Base-by-base conservation (phyloP, 2,113 vertebrate species). In the Trogon melanurus region DNA sequence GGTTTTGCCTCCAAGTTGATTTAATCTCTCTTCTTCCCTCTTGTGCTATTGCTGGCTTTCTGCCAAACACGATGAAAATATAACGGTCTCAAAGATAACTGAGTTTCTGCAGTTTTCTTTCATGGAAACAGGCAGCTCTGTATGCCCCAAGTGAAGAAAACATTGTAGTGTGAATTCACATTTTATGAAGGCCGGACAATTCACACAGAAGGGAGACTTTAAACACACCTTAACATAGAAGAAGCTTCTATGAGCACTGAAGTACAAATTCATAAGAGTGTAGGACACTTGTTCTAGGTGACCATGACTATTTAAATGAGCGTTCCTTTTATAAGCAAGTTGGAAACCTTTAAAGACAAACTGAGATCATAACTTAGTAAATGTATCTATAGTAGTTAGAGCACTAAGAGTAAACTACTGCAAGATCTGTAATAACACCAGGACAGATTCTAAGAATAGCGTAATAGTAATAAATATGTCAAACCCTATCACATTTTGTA, bases 11-110 rank as follows among this genome's bases (percentile, higher is more conserved):
- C 53, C 29, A 34, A 29, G 11, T 64, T 71, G 32, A 71, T 86
- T 80, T 76, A 83, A 72, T 93, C 67, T 92, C 36, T 64, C 47
- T 76, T 85, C 54, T 70, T 94, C 19, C 54, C 16, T 51, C n/a
- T 73, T 44, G 20, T 78, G 47, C 36, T 89, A 4, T 53, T 61
- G 16, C 79, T 92, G 83, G 41, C 56, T 78, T 88, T 62, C 79
- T 91, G 34, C 82, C 75, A 86, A 38, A 72, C 2, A 0, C 72
- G 38, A 20, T 60, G 66, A 29, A 56, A 87, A 38, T 81, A 5
- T 85, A 93, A 57, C 13, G 15, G 85, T 85, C 53, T 71, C 8
- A 29, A 32, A 91, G 92, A 91, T 83, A 92, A 88, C 58, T 38
- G 36, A 51, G 36, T 50, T 93, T 27, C 62, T 86, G 19, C 69